Evolutionary conservation across 2,113 vertebrate species (phyloP).

Genomic region (Thunnus maccoyii): DNA sequence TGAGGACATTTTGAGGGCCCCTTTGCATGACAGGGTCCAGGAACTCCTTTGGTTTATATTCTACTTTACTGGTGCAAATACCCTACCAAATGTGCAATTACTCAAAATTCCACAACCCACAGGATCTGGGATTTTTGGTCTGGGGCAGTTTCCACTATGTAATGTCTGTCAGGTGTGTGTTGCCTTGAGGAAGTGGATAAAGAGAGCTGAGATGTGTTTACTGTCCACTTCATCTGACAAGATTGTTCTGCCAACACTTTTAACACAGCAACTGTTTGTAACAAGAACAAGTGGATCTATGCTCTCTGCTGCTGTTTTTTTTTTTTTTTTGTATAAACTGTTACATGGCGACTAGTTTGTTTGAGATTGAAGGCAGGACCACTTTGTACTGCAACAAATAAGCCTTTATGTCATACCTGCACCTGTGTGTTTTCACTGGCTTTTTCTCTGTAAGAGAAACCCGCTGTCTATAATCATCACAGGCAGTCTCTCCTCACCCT

Average conservation of each 20-base stretch:
- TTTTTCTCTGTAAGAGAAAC: conserved; percentile 38
- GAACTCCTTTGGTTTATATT: neutral
- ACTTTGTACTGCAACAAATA: conserved; percentile 52
- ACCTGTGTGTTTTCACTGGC: conserved; percentile 55
- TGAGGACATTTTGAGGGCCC: no score
- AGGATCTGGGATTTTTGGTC: neutral
- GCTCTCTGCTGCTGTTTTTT: neutral
- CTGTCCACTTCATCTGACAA: neutral
- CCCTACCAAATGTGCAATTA: neutral
- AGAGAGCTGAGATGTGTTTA: neutral
- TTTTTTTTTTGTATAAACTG: neutral
- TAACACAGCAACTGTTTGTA: neutral
- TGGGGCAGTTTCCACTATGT: neutral
- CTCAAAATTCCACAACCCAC: neutral
- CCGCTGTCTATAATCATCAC: no score
- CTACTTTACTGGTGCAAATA: neutral
- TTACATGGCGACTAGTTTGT: conserved; percentile 22
- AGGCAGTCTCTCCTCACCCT: no score
- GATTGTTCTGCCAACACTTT: neutral
- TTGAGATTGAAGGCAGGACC: conserved; percentile 32
- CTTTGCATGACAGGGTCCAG: neutral
- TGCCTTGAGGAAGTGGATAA: neutral
- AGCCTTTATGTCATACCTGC: conserved; percentile 58
- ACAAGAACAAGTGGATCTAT: neutral
- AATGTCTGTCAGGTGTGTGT: neutral